These are phyloP conservation scores for Acanthopleura granulata DNA, from an alignment of 2,888 invertebrate genomes.

Conservation along the genomic window DNA sequence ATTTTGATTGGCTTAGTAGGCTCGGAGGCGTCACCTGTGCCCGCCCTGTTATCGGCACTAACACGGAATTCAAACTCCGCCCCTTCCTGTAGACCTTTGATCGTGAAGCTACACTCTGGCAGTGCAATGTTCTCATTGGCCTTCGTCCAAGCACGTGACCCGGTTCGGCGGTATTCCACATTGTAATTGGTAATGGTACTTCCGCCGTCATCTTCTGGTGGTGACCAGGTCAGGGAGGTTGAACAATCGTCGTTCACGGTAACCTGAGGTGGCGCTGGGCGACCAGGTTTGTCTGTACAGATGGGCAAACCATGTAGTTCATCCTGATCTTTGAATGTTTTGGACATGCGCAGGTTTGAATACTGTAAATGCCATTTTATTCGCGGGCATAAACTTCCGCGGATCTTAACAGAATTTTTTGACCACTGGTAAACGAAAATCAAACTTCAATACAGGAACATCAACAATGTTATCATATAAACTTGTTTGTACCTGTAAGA, in stretches of 20 bases:
- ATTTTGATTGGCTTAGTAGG: constrained; percentile 57
- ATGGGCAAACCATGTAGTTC: background rate
- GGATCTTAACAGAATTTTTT: no score
- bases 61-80: constrained; percentile 68
- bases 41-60: constrained; percentile 68
- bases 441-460: no score
- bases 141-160: constrained; percentile 51
- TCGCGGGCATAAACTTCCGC: no score
- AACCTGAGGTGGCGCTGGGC: constrained; percentile 61
- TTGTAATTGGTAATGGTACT: constrained; percentile 63
- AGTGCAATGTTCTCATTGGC: constrained; percentile 49
- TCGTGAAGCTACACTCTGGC: constrained; percentile 61
- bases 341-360: no score
- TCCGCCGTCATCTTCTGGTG: constrained; percentile 66
- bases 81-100: constrained; percentile 62
- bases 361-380: no score
- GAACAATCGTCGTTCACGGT: constrained; percentile 62
- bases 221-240: constrained; percentile 62
- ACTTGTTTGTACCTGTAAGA: no score
- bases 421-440: no score
- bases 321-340: no score
- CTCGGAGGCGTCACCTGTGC: constrained; percentile 62
- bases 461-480: no score
- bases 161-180: constrained; percentile 58
- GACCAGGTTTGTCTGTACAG: constrained; percentile 54